Base-by-base conservation (phyloP, 35 echinoderm and acorn worm species). In the Apostichopus japonicus region DNA sequence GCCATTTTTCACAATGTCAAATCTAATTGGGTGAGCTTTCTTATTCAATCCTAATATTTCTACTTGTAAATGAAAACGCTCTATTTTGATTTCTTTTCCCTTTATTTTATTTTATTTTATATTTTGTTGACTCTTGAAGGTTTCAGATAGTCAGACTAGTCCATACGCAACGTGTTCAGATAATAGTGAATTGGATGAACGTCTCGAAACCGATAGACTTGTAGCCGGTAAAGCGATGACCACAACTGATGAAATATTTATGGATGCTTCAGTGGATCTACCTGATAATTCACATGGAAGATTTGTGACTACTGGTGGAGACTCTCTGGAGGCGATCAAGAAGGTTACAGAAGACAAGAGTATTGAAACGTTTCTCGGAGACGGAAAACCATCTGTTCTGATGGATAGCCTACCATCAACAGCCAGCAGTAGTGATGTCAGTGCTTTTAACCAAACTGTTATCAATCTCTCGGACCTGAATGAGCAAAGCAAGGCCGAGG, bases 391-490 rank as follows among this genome's bases (percentile, higher is more conserved):
- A 6, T 15, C 14, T 8, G 88, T 23, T 16, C 25, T 90, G 14
- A 52, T 73, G 19, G 88, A 90, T 4, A 90, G 88, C 33, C 5
- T 90, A 17, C 65, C 88, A 6, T 90, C 88, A 44, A 90, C 88
- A 17, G 44, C 27, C 24, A 90, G 93, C 56, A 94, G 93, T 84
- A 94, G 93, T 78, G 93, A 94, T 65, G 79, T 17, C 81, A 94
- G 93, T 77, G 88, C 77, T 21, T 77, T 94, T 19, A 94, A 94
- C 79, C 75, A 80, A 65, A 94, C 93, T 24, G 93, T 94, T 4
- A 91, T 94, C 10, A 77, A 91, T 27, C 17, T 91, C 8, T 91
- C 88, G 4, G 89, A 92, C 23, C 57, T 91, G 1, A 75, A 33
- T 24, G 65, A 87, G 56, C 86, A 87, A 27, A 71, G n/a, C 21